Evolutionary conservation across 2,113 vertebrate species (phyloP).

Genomic region (Oplegnathus fasciatus): DNA sequence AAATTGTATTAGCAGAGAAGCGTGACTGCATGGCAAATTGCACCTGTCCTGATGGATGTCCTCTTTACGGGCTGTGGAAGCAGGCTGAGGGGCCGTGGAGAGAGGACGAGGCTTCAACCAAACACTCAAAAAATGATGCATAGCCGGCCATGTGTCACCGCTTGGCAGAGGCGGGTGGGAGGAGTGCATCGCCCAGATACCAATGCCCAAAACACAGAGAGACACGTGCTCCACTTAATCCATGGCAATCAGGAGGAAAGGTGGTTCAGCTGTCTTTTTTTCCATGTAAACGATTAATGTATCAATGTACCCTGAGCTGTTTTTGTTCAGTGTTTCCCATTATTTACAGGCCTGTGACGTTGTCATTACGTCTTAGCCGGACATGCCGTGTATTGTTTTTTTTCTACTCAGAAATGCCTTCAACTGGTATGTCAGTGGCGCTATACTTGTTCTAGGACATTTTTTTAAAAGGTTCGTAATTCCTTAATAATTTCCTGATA

Average conservation of each 20-base stretch:
- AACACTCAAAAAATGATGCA: conserved; percentile 60
- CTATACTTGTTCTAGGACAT: not conserved
- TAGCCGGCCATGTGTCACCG: conserved; percentile 50
- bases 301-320: not conserved
- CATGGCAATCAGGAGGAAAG: conserved; percentile 14
- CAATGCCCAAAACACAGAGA: conserved; percentile 51
- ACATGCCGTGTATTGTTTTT: not conserved
- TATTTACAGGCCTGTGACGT: not conserved
- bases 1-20: conserved; percentile 72
- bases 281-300: not conserved
- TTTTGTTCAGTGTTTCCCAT: not conserved
- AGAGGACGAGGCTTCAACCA: conserved; percentile 32
- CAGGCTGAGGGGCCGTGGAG: conserved; percentile 36
- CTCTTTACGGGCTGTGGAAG: conserved; percentile 62
- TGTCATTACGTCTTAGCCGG: not conserved
- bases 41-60: conserved; percentile 76
- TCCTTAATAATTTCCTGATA: not conserved
- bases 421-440: not conserved
- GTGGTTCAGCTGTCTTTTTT: not conserved
- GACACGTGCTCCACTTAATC: conserved; percentile 50
- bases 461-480: not conserved
- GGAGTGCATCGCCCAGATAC: conserved; percentile 39
- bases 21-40: conserved; percentile 70
- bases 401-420: not conserved
- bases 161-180: conserved; percentile 57